Base-by-base conservation (phyloP, 64 coral and sea anemone species). In the Dendrophyllia cribrosa region DNA sequence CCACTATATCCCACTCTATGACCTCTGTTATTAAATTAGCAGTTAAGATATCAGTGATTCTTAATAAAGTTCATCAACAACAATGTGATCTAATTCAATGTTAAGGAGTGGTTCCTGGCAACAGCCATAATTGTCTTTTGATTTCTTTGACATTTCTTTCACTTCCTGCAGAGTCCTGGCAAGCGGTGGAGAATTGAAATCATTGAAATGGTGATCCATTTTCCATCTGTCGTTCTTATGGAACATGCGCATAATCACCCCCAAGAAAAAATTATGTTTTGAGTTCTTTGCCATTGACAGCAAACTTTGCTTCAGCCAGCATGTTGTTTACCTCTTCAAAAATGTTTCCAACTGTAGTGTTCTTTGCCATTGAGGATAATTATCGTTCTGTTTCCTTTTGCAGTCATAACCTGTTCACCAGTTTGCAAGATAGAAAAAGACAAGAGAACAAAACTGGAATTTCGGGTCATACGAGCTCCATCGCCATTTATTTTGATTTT, bases 41-140 rank as follows among this genome's bases (percentile, higher is more conserved):
- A 11, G 63, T 79, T 17, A 79, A 62, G 52, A 81, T 64, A 81
- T 90, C 88, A 49, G 72, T 89, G 48, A 89, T 24, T 61, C 88
- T 56, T 4, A 80, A 24, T 59, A 79, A 45, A 90, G 62, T 50
- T 90, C 75, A 79, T 90, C 88, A 47, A 90, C 75, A 48, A 90
- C 61, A 15, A 90, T 43, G 62, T 90, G 88, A 44, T 90, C 59
- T 9, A 90, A 59, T 67, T 90, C 88, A 90, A 90, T 80, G 61
- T 90, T 51, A 23, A 90, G 59, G 17, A 90, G 66, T 66, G 88
- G 88, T 17, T 90, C 20, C 43, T 69, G 26, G 9, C 44, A 34
- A 76, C 88, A 90, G 50, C 88, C 50, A 24, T 80, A 90, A 71
- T 89, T 90, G 62, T 79, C 61, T 44, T 72, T 69, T 19, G 61